Conservation (phyloP, 2,113 vertebrate species). For the Rhipidura dahli region DNA sequence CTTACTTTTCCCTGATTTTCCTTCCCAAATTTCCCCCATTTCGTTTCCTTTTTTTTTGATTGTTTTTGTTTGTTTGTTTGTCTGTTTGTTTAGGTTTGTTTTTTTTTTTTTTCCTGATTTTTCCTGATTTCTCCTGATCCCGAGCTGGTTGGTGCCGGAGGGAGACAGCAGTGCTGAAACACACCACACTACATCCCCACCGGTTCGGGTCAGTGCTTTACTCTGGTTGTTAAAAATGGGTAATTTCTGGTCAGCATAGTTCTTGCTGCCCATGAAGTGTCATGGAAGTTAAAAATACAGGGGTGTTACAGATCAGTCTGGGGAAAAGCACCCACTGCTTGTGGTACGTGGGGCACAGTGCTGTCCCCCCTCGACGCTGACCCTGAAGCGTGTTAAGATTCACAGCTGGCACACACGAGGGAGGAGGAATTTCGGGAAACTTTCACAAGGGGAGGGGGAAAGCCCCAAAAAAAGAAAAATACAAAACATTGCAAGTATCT, state of each 20-base stretch:
- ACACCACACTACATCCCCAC: neutral
- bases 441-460: neutral
- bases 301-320: neutral
- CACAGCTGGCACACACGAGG: neutral
- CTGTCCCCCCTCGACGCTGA: fast-evolving
- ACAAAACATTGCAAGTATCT: neutral
- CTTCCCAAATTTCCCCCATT: neutral
- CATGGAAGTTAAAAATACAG: neutral
- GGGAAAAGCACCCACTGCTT: neutral
- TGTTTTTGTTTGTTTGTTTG: neutral
- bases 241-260: neutral
- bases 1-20: neutral
- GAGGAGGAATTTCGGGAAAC: neutral
- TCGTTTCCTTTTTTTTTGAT: fast-evolving
- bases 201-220: fast-evolving
- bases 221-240: neutral
- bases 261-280: neutral
- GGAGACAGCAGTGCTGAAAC: neutral
- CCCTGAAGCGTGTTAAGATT: fast-evolving
- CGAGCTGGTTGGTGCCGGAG: fast-evolving
- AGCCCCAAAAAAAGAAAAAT: neutral
- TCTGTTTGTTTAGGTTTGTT: neutral
- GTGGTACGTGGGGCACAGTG: neutral
- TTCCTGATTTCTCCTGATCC: neutral
- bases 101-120: neutral